Conservation (phyloP, 2,113 vertebrate species). For the Nerophis lumbriciformis region DNA sequence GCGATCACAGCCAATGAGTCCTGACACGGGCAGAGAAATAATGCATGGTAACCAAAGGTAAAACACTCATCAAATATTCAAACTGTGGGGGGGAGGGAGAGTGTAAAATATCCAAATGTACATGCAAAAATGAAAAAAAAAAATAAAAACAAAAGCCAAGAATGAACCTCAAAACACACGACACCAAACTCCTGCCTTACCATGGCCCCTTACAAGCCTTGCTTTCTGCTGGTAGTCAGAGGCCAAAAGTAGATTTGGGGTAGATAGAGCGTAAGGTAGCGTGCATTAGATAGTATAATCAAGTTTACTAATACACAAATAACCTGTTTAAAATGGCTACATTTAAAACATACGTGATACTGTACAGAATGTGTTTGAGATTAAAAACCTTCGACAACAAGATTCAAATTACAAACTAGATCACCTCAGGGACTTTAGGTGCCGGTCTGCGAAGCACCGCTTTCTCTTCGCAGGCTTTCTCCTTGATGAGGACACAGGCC, state of each 20-base stretch:
- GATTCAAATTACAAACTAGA: slow-evolving; percentile 27
- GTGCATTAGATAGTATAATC: not conserved
- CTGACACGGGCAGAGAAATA: slow-evolving; percentile 72
- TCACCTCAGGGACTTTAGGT: slow-evolving; percentile 86
- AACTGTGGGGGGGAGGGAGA: slow-evolving; percentile 42
- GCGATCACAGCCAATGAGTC: slow-evolving; percentile 57
- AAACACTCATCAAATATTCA: slow-evolving; percentile 76
- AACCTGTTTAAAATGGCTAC: not conserved
- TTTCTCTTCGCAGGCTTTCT: slow-evolving; percentile 82
- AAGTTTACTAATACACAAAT: not conserved
- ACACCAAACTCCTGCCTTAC: slow-evolving; percentile 60
- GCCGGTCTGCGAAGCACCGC: slow-evolving; percentile 67
- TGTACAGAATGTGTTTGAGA: not conserved
- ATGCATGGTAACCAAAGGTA: slow-evolving; percentile 83
- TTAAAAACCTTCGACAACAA: slow-evolving; percentile 8
- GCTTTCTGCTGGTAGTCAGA: slow-evolving; percentile 53
- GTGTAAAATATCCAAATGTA: slow-evolving; percentile 5
- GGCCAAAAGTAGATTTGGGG: slow-evolving; percentile 35
- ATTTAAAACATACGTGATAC: slow-evolving; percentile 1
- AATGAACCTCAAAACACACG: slow-evolving; percentile 8
- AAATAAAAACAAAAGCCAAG: not conserved
- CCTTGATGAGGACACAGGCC: slow-evolving; percentile 82
- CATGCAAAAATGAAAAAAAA: slow-evolving; percentile 1
- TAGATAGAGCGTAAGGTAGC: slow-evolving; percentile 14
- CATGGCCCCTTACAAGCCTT: slow-evolving; percentile 45